These are phyloP conservation scores for Mimumesa dahlbomi DNA, from an alignment of 2,888 invertebrate genomes.

Conservation along the genomic window DNA sequence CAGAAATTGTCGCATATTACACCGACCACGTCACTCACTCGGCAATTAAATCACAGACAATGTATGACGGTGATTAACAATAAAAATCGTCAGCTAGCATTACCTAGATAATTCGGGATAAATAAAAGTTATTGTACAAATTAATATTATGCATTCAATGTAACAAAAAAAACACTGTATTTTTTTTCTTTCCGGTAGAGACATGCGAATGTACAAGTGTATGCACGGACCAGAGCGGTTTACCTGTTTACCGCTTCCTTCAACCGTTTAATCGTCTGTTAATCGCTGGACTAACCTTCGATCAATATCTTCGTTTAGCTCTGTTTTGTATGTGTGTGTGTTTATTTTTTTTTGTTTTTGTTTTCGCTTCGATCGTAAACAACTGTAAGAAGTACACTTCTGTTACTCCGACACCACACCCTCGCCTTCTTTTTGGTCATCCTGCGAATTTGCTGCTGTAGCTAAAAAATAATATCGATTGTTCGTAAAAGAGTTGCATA, in stretches of 20 bases:
- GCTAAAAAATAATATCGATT: no score
- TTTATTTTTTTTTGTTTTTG: no score
- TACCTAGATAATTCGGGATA: slow-evolving; percentile 64
- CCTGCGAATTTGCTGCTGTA: slow-evolving; percentile 17
- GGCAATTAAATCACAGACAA: slow-evolving; percentile 76
- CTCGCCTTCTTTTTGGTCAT: slow-evolving; percentile 40
- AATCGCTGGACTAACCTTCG: slow-evolving; percentile 42
- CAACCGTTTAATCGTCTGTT: slow-evolving; percentile 42
- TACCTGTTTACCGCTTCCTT: slow-evolving; percentile 50
- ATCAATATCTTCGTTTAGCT: slow-evolving; percentile 31
- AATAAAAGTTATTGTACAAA: slow-evolving; percentile 72
- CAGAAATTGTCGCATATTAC: slow-evolving; percentile 44
- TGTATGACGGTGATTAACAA: slow-evolving; percentile 67
- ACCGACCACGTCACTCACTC: slow-evolving; percentile 60
- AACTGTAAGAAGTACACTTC: slow-evolving; percentile 53
- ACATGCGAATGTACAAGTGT: slow-evolving; percentile 72
- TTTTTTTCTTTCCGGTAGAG: slow-evolving; percentile 60
- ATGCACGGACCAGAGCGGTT: slow-evolving; percentile 58
- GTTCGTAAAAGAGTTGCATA: no score
- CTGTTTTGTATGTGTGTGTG: no score
- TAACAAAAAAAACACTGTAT: slow-evolving; percentile 70
- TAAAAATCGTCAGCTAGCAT: slow-evolving; percentile 58
- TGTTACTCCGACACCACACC: slow-evolving; percentile 34
- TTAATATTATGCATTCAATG: slow-evolving; percentile 71
- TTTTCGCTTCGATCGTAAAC: slow-evolving; percentile 24